Conservation (phyloP, 2,888 invertebrate species). For the Arctia plantaginis region DNA sequence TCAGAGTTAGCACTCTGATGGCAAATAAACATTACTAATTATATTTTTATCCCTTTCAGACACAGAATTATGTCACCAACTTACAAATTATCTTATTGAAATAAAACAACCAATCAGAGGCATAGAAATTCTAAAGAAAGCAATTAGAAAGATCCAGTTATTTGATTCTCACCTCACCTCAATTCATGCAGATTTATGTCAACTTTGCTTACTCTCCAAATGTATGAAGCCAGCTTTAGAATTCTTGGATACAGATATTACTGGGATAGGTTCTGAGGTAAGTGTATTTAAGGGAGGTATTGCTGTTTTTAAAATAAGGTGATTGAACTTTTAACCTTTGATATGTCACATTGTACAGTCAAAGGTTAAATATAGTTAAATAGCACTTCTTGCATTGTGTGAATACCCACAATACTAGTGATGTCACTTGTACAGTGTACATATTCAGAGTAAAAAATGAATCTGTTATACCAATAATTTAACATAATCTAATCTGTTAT, state of each 20-base stretch:
- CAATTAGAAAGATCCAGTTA: slow-evolving; percentile 95
- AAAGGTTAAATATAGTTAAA: no score
- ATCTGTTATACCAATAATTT: no score
- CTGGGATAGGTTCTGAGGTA: slow-evolving; percentile 95
- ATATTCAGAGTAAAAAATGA: no score
- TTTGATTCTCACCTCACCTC: slow-evolving; percentile 96
- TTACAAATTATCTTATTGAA: slow-evolving; percentile 92
- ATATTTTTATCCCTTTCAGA: slow-evolving; percentile 83
- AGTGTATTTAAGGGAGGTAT: not conserved
- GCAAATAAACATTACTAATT: not conserved
- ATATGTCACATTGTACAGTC: no score
- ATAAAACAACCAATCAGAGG: slow-evolving; percentile 93
- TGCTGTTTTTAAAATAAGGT: no score
- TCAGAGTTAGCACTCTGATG: not conserved
- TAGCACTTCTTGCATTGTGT: no score
- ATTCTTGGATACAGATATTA: slow-evolving; percentile 95
- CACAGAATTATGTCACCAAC: slow-evolving; percentile 95
- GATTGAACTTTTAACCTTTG: no score
- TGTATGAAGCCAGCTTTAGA: slow-evolving; percentile 96
- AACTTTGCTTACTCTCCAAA: slow-evolving; percentile 95
- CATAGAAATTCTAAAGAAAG: slow-evolving; percentile 92
- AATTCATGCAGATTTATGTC: slow-evolving; percentile 97
- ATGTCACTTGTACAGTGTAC: no score
- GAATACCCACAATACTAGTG: no score
- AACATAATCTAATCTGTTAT: no score